Evolutionary conservation across 2,888 invertebrate genomes (phyloP), one percentile per base, ranked within the genome.

Genomic region (Orchestes rusci): DNA sequence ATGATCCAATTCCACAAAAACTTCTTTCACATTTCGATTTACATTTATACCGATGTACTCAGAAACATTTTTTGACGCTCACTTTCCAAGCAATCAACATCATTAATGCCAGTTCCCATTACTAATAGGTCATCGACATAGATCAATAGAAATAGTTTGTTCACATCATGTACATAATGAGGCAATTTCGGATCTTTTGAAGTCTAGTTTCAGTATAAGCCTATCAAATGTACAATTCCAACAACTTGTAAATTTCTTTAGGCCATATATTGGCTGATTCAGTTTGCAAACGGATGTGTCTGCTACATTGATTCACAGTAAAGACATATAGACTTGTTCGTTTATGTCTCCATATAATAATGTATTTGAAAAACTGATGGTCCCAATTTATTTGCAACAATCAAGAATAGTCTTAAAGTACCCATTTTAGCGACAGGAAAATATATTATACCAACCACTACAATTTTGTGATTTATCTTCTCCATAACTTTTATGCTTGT

Each of bases 291-390:
- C 52, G n/a, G 39, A 38, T 18, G 41, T 47, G 29, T 50, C 39
- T 49, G 39, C n/a, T 43, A 29, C 41, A 39, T 44, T 33, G 38
- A 46, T 43, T 38, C 53, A 43, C 12, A 54, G 56, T 30, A 47
- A 31, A 16, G 34, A 38, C 40, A 42, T 56, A 53, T 48, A 58
- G n/a, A 58, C 53, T 23, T 53, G 44, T 32, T 58, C 53, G 12
- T 42, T 39, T 23, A 58, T 54, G 4, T 50, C 42, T n/a, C 55
- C 53, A 44, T 56, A 39, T 20, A 56, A 31, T 43, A 56, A 56
- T 4, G 56, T 56, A 53, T 45, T 38, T 56, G 55, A 31, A 53
- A 37, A 8, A 16, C 17, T 16, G 16, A 17, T 7, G 5, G 8
- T 16, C 34, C 8, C 16, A 34, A 34, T 16, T 34, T 34, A 34